Conservation (phyloP, 2,797 vertebrate genomes). For the Pseudochaenichthys georgianus region DNA sequence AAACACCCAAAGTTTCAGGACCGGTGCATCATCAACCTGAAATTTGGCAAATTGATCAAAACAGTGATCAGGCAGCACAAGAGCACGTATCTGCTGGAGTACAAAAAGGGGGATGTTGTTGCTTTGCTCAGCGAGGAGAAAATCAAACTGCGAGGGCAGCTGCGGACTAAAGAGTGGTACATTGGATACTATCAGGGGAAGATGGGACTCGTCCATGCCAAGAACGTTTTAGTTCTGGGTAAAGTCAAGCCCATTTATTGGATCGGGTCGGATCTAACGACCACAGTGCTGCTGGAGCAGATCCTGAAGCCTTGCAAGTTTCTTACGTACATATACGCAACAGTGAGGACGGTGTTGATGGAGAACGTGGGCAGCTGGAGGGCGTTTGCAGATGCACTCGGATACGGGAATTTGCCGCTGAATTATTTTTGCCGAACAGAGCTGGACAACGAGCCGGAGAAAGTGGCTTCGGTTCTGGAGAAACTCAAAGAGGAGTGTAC, state of each 20-base stretch:
- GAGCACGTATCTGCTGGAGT: slow-evolving; percentile 95
- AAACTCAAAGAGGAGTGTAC: slow-evolving; percentile 98
- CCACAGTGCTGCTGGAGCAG: slow-evolving; percentile 91
- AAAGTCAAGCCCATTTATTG: slow-evolving; percentile 91
- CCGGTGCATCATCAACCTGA: slow-evolving; percentile 89
- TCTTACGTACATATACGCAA: slow-evolving; percentile 97
- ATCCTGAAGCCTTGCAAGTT: slow-evolving; percentile 97
- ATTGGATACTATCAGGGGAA: slow-evolving; percentile 96
- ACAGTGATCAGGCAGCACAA: slow-evolving; percentile 95
- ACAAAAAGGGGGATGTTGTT: slow-evolving; percentile 94
- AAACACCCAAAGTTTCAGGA: slow-evolving; percentile 96
- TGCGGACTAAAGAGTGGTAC: slow-evolving; percentile 99
- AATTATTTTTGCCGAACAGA: slow-evolving; percentile 93
- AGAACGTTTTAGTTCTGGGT: slow-evolving; percentile 94
- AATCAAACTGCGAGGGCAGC: slow-evolving; percentile 92
- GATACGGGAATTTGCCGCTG: slow-evolving; percentile 90
- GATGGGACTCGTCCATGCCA: slow-evolving; percentile 93
- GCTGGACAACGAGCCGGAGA: slow-evolving; percentile 93
- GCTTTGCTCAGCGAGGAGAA: slow-evolving; percentile 97
- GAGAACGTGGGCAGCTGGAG: slow-evolving; percentile 96
- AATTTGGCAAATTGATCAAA: slow-evolving; percentile 94
- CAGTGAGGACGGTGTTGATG: slow-evolving; percentile 95
- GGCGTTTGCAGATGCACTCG: slow-evolving; percentile 92
- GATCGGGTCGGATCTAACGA: slow-evolving; percentile 92
- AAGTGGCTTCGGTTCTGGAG: slow-evolving; percentile 95